These are phyloP conservation scores for Coronaproctus castanopsis DNA, from an alignment of 2,888 invertebrate species.

Conservation along the genomic window DNA sequence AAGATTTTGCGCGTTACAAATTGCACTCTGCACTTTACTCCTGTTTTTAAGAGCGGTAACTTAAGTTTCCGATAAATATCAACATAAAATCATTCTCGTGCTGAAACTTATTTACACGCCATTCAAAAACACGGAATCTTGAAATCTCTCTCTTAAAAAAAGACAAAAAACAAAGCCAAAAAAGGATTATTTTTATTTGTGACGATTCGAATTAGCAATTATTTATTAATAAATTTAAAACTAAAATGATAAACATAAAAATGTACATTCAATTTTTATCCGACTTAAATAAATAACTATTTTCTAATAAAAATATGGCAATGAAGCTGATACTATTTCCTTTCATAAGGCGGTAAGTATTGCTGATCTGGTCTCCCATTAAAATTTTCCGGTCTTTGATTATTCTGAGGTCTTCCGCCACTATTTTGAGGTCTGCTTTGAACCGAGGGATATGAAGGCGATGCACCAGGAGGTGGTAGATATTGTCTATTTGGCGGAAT, in stretches of 20 bases:
- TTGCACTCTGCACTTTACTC: too few species aligned
- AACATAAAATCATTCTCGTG: too few species aligned
- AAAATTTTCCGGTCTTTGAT: neutral
- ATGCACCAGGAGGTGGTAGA: constrained; percentile 14
- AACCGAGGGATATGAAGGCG: constrained; percentile 17
- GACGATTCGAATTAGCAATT: too few species aligned
- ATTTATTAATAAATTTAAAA: neutral
- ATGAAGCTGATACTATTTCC: constrained; percentile 16
- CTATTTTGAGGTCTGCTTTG: constrained; percentile 15
- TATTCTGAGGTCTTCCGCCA: constrained; percentile 16
- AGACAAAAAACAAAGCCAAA: too few species aligned
- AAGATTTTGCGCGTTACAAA: too few species aligned
- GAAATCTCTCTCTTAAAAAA: too few species aligned
- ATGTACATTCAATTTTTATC: neutral
- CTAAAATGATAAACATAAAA: neutral
- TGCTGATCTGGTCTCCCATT: constrained; percentile 34
- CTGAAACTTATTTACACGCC: too few species aligned
- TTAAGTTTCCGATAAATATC: too few species aligned
- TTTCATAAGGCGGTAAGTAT: constrained; percentile 44
- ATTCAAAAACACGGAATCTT: too few species aligned
- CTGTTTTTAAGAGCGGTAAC: too few species aligned
- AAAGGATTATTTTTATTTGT: too few species aligned
- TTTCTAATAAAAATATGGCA: constrained; percentile 10
- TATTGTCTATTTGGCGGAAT: constrained; percentile 15
- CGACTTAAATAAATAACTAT: neutral